phyloP scores from a whole-genome alignment of 2,888 invertebrate species.

The Eristalis intricaria region DNA sequence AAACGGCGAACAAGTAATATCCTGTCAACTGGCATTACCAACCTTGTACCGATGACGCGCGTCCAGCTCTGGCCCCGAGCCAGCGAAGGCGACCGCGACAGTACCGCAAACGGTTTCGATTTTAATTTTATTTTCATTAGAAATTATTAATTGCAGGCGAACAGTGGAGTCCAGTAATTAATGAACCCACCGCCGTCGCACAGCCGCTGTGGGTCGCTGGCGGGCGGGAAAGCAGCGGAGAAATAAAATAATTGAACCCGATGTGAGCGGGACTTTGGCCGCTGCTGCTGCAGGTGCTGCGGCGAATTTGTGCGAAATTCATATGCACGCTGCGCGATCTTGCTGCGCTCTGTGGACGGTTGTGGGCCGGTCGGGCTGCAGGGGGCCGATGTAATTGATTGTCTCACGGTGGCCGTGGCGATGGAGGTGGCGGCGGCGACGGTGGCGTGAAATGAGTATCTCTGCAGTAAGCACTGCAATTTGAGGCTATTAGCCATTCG shows the following conservation, averaged over 20 bases:
- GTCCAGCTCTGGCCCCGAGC: constrained; percentile 10
- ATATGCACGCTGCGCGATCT: constrained; percentile 29
- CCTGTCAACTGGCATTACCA: constrained; percentile 66
- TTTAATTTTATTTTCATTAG: constrained; percentile 53
- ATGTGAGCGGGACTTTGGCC: constrained; percentile 11
- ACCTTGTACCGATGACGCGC: constrained; percentile 65
- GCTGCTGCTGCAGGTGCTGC: constrained; percentile 20
- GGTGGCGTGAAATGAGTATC: constrained; percentile 59
- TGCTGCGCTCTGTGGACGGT: neutral
- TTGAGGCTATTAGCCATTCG: constrained; percentile 66
- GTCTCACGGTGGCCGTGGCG: constrained; percentile 43
- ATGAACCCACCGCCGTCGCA: constrained; percentile 25
- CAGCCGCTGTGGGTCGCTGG: neutral
- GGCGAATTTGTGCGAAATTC: constrained; percentile 32
- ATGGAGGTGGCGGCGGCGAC: neutral
- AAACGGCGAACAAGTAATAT: constrained; percentile 58
- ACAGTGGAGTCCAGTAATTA: constrained; percentile 43
- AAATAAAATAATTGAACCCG: constrained; percentile 31
- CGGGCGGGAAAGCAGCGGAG: neutral
- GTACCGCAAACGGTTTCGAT: constrained; percentile 24
- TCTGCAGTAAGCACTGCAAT: constrained; percentile 57
- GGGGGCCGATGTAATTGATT: constrained; percentile 60
- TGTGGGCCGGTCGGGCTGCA: neutral
- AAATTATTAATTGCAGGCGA: constrained; percentile 59
- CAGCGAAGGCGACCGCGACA: constrained; percentile 1